Conservation (phyloP, 2,888 invertebrate species). For the Saturnia pavonia region DNA sequence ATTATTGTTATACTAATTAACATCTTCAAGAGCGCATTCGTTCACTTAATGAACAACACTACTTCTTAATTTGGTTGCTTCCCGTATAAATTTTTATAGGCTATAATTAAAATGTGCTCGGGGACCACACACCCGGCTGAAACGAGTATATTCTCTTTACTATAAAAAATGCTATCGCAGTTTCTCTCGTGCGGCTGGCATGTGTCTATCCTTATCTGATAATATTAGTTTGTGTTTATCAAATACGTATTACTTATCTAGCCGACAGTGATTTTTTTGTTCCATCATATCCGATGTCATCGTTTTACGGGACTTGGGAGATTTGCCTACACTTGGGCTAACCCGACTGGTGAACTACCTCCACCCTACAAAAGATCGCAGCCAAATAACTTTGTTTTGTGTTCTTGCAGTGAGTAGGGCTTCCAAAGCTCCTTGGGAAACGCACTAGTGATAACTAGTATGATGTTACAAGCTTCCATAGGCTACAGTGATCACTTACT, state of each 20-base stretch:
- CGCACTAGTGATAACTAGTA: too few species aligned
- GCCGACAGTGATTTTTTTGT: conserved; percentile 17
- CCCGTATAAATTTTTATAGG: conserved; percentile 75
- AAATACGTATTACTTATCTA: conserved; percentile 16
- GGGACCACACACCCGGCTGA: conserved; percentile 44
- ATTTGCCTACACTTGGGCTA: too few species aligned
- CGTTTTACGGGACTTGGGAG: conserved; percentile 11
- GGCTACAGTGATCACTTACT: too few species aligned
- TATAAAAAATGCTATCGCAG: conserved; percentile 17
- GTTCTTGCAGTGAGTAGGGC: too few species aligned
- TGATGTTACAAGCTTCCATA: too few species aligned
- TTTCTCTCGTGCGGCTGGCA: conserved; percentile 11
- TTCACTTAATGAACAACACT: conserved; percentile 25
- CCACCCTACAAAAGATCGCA: too few species aligned
- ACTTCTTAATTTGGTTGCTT: conserved; percentile 60
- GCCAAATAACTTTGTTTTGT: too few species aligned
- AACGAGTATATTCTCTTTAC: conserved; percentile 24
- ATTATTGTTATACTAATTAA: background rate
- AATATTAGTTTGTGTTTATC: conserved; percentile 19
- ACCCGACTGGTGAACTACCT: too few species aligned
- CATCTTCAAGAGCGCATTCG: conserved; percentile 20
- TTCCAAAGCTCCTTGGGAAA: too few species aligned
- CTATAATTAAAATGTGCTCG: conserved; percentile 60
- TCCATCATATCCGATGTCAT: conserved; percentile 12
- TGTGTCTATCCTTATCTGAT: conserved; percentile 21